phyloP scores from a whole-genome alignment of 2,113 vertebrate species.

The Silurus meridionalis region DNA sequence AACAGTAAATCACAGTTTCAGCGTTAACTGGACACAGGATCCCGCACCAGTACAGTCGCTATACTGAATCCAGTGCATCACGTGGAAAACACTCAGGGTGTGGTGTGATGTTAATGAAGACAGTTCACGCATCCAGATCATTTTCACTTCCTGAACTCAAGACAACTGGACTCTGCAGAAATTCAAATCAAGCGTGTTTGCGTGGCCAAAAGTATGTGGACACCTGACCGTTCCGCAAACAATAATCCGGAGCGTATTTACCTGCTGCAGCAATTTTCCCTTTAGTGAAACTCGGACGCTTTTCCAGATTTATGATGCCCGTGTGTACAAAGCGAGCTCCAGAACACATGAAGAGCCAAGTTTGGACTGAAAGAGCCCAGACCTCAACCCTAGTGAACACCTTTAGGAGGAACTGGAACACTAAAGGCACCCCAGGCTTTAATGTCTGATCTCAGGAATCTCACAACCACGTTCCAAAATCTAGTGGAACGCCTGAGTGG shows the following conservation, averaged over 20 bases:
- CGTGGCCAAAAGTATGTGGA: neutral
- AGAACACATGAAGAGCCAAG: too few relatives aligned
- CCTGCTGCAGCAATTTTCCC: neutral
- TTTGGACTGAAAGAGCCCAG: too few relatives aligned
- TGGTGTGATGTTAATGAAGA: neutral
- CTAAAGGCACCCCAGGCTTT: too few relatives aligned
- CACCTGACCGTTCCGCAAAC: neutral
- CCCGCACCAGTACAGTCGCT: neutral
- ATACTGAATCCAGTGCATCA: neutral
- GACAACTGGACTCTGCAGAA: neutral
- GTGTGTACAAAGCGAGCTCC: too few relatives aligned
- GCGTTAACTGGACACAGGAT: neutral
- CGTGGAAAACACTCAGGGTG: neutral
- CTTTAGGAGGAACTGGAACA: too few relatives aligned
- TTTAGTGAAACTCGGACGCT: neutral
- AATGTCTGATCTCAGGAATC: too few relatives aligned
- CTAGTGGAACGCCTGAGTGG: too few relatives aligned
- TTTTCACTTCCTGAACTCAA: neutral
- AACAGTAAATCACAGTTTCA: constrained; percentile 4
- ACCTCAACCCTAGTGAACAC: too few relatives aligned
- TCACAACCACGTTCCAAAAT: too few relatives aligned
- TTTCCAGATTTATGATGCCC: neutral
- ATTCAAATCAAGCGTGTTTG: neutral
- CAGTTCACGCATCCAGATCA: neutral
- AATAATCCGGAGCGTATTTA: neutral